Evolutionary conservation across 2,113 vertebrate species (phyloP).

Genomic region (Falcunculus frontatus): DNA sequence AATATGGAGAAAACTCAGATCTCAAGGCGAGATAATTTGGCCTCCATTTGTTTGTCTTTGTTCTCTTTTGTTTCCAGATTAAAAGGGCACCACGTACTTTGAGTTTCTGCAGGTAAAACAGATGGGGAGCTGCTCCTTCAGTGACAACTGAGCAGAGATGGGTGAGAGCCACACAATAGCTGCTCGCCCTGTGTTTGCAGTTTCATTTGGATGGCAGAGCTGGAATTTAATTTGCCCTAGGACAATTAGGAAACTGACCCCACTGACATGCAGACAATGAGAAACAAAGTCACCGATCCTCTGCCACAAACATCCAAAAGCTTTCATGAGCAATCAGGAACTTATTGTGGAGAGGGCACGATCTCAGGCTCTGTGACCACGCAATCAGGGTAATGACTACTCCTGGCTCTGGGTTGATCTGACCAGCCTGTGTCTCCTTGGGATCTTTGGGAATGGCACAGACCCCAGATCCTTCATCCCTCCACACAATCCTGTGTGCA

Average conservation of each 20-base stretch:
- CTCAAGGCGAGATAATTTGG: slow-evolving; percentile 45
- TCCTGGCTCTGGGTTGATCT: not conserved
- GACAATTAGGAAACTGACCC: not conserved
- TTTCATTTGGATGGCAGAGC: not conserved
- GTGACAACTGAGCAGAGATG: not conserved
- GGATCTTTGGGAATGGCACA: not conserved
- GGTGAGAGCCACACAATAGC: not conserved
- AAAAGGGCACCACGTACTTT: slow-evolving; percentile 50
- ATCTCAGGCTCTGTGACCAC: not conserved
- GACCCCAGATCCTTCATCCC: not conserved
- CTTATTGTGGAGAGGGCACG: not conserved
- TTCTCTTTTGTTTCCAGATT: slow-evolving; percentile 49
- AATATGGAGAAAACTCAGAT: slow-evolving; percentile 39
- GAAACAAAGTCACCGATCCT: not conserved
- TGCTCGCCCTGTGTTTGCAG: not conserved
- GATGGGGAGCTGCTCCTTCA: not conserved
- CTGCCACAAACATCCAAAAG: not conserved
- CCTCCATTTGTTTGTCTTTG: slow-evolving; percentile 31
- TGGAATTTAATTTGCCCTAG: not conserved
- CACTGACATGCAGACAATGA: not conserved
- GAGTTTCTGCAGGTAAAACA: slow-evolving; percentile 43
- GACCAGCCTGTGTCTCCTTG: not conserved
- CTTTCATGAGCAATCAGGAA: not conserved
- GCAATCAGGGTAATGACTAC: not conserved
- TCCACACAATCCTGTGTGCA: not conserved